Evolutionary conservation across 1,140 invertebrate species (phyloP), one percentile per base, ranked within the genome.

Genomic region (Papilio polytes): DNA sequence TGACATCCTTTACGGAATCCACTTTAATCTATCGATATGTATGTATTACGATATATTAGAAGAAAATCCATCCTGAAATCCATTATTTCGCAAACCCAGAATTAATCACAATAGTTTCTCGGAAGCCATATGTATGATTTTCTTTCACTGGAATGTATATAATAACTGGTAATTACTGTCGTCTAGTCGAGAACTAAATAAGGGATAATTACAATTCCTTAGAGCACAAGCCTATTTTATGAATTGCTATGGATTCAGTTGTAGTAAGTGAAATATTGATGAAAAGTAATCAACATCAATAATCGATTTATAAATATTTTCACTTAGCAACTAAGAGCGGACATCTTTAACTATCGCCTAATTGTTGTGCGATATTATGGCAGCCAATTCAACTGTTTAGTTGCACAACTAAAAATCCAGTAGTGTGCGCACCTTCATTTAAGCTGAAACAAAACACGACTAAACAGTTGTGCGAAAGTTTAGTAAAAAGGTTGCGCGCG

Each of bases 61-160:
- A 26, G 20, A 10, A 66, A 15, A 66, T 31, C 22, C 63, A 31
- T 66, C 18, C 4, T 56, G 3, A 36, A 26, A 26, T 63, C 59
- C 10, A 26, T 63, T 63, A 63, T 36, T 31, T 31, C 63, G 22
- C 63, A 36, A 66, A 66, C 22, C 63, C 63, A 66, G 63, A 15
- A 63, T 26, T 22, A 63, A 63, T 63, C 59, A 63, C 59, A 63
- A 66, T 31, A 66, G 63, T 66, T 66, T 13, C 63, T 66, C 63
- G 63, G 63, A 12, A 66, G 26, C 63, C 63, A 13, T 66, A 66
- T 18, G 12, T 66, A 13, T 66, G 10, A 66, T 66, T 66, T 36
- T 31, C 63, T 66, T 66, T 31, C 13, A 66, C 13, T 66, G 22
- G 22, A 31, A 66, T 66, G 63, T 66, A 36, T 15, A 31, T 66